These are phyloP conservation scores for Branchellion lobata DNA, from an alignment of 2,888 invertebrate genomes.

Conservation along the genomic window DNA sequence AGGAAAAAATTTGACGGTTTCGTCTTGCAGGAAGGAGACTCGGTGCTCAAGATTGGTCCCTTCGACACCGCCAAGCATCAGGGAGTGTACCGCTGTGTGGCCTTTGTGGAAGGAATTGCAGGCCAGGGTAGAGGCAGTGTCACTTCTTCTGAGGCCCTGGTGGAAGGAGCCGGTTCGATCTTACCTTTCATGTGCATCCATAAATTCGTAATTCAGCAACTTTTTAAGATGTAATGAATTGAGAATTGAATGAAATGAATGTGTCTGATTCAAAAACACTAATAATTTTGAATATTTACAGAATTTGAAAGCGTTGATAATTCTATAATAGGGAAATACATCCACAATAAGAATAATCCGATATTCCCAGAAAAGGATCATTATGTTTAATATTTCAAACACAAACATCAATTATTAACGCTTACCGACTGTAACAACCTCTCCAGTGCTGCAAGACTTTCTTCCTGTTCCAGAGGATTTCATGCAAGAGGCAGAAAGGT, in stretches of 20 bases:
- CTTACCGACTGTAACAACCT: too few relatives aligned
- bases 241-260: too few relatives aligned
- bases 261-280: too few relatives aligned
- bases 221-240: too few relatives aligned
- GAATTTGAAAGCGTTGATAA: too few relatives aligned
- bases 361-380: too few relatives aligned
- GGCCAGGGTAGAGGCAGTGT: not conserved
- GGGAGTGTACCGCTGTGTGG: not conserved
- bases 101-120: not conserved
- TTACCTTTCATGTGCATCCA: not conserved
- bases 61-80: not conserved
- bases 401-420: too few relatives aligned
- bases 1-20: not conserved
- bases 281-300: too few relatives aligned
- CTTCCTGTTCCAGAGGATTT: not conserved
- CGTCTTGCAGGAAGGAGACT: not conserved
- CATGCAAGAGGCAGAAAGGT: not conserved
- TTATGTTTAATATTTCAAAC: too few relatives aligned
- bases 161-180: not conserved
- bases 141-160: not conserved
- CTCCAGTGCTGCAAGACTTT: conserved; percentile 2
- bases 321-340: too few relatives aligned
- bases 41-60: not conserved
- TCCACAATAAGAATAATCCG: too few relatives aligned
- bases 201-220: too few relatives aligned